phyloP scores from a whole-genome alignment of 2,113 vertebrate genomes.

The Stigmatopora nigra region DNA sequence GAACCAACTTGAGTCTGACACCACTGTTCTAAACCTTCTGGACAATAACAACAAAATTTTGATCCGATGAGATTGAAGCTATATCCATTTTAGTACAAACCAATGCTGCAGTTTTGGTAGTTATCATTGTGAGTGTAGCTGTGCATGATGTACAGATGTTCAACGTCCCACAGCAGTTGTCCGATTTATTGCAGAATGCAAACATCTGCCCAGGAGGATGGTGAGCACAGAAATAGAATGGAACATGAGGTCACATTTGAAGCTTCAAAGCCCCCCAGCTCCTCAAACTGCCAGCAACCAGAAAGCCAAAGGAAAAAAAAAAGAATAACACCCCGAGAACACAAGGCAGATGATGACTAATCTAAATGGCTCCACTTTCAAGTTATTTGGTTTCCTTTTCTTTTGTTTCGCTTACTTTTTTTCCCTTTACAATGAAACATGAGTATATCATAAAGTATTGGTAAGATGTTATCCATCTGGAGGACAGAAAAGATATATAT shows the following conservation, averaged over 20 bases:
- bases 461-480: neutral
- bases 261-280: constrained; percentile 41
- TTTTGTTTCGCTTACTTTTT: constrained; percentile 3
- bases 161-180: constrained; percentile 65
- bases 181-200: constrained; percentile 48
- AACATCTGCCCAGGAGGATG: constrained; percentile 52
- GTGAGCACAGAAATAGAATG: constrained; percentile 62
- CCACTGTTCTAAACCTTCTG: no score
- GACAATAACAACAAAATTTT: no score
- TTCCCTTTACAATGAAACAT: neutral
- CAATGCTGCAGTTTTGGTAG: constrained; percentile 23
- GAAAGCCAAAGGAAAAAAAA: constrained; percentile 24
- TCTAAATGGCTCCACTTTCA: constrained; percentile 7
- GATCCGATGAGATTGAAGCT: constrained; percentile 16
- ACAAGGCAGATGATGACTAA: constrained; percentile 6
- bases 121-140: constrained; percentile 39
- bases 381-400: constrained; percentile 1
- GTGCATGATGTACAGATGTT: constrained; percentile 63
- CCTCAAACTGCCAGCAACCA: constrained; percentile 49
- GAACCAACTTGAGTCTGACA: no score
- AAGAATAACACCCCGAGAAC: constrained; percentile 7
- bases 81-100: constrained; percentile 18
- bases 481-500: neutral
- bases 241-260: constrained; percentile 67
- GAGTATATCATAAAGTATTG: neutral